Percentiles rank a stretch among this genome's conserved stretches.
Evolutionary conservation across 2,113 vertebrate genomes (phyloP).

Genomic region (Xyliphius kryptos): DNA sequence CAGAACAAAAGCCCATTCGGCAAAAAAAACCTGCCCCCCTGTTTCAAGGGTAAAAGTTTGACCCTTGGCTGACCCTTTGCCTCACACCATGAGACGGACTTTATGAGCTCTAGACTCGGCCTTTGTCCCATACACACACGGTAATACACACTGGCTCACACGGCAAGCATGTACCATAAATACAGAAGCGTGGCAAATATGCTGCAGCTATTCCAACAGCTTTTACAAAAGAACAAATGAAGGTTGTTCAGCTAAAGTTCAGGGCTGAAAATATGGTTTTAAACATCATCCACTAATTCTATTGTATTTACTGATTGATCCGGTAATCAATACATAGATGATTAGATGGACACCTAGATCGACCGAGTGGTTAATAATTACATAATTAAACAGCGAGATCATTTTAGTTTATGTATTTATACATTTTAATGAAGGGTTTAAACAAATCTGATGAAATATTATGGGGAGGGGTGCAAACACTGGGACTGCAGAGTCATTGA

Average conservation of each 20-base stretch:
- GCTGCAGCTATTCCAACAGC: conserved; percentile 24
- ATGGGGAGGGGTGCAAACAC: too few species aligned
- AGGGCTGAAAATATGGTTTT: background rate
- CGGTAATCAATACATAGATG: too few species aligned
- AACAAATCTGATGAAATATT: too few species aligned
- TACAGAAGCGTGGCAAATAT: conserved; percentile 21
- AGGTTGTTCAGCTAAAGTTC: background rate
- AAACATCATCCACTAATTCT: background rate
- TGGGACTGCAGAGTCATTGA: too few species aligned
- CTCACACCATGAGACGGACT: conserved; percentile 42
- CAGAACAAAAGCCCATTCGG: conserved; percentile 35
- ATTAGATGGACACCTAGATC: too few species aligned
- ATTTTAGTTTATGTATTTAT: too few species aligned
- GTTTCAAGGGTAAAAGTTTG: conserved; percentile 47
- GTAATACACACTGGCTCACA: conserved; percentile 31
- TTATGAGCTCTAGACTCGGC: conserved; percentile 43
- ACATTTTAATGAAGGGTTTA: too few species aligned
- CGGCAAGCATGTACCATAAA: conserved; percentile 59
- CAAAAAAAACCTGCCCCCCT: conserved; percentile 34
- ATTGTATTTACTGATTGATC: too few species aligned
- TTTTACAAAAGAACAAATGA: conserved; percentile 9
- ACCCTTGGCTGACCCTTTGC: conserved; percentile 46
- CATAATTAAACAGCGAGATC: too few species aligned
- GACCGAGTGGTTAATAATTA: too few species aligned
- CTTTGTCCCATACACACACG: conserved; percentile 44